phyloP scores from a whole-genome alignment of 2,113 vertebrate species.

The Pachyramphus minor region DNA sequence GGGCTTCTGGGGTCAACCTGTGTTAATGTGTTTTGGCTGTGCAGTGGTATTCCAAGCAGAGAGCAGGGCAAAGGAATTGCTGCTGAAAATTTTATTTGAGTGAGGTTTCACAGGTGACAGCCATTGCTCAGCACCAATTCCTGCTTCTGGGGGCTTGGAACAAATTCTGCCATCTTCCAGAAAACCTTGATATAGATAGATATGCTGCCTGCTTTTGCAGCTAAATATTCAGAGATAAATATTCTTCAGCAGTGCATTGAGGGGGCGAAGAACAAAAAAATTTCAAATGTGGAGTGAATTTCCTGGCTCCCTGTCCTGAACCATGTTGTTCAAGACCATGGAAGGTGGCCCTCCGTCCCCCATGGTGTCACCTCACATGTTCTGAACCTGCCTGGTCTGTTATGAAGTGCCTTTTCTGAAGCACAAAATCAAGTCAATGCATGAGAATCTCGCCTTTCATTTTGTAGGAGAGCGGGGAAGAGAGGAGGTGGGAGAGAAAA shows the following conservation, averaged over 20 bases:
- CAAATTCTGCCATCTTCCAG: neutral
- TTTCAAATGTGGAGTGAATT: neutral
- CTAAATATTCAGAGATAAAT: neutral
- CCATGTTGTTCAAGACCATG: rapidly evolving
- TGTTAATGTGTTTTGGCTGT: neutral
- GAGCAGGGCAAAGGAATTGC: neutral
- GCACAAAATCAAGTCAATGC: neutral
- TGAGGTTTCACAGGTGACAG: neutral
- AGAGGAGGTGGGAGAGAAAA: neutral
- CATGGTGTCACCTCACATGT: neutral
- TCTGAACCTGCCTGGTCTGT: neutral
- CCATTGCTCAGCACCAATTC: rapidly evolving
- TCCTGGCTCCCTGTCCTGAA: neutral
- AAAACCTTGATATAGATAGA: neutral
- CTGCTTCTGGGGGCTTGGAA: neutral
- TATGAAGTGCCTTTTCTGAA: neutral
- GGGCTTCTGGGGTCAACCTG: neutral
- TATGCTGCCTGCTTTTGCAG: neutral
- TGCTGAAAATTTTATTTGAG: neutral
- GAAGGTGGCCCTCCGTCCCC: neutral
- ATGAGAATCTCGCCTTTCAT: neutral
- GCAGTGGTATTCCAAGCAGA: neutral
- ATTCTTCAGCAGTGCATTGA: neutral
- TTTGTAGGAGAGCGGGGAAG: neutral
- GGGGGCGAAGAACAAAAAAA: neutral